These are phyloP conservation scores for Podarcis raffonei DNA, from an alignment of 2,113 vertebrate genomes.

Conservation along the genomic window DNA sequence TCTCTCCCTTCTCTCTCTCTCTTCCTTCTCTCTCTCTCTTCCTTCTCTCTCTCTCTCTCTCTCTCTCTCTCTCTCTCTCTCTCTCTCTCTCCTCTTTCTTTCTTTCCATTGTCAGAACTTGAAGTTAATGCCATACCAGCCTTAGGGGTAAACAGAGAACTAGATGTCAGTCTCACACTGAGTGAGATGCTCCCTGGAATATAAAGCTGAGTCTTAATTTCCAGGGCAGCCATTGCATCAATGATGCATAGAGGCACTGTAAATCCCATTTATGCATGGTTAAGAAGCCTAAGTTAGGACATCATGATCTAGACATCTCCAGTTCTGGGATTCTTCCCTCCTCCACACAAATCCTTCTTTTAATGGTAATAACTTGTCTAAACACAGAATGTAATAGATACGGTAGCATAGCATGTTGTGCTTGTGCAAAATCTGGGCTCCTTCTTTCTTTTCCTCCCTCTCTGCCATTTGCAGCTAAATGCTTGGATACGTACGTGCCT, in stretches of 20 bases:
- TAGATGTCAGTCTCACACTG: constrained; percentile 69
- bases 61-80: too few species aligned
- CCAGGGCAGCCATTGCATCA: constrained; percentile 58
- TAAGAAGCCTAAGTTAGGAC: constrained; percentile 2
- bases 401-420: not conserved
- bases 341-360: constrained; percentile 7
- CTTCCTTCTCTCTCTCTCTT: too few species aligned
- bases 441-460: not conserved
- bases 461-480: constrained; percentile 4
- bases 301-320: constrained; percentile 6
- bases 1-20: too few species aligned
- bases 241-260: constrained; percentile 33
- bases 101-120: constrained; percentile 72
- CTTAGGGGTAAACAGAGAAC: constrained; percentile 83
- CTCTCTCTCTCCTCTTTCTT: too few species aligned
- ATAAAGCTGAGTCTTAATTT: constrained; percentile 69
- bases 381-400: constrained; percentile 31
- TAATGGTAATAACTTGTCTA: constrained; percentile 23
- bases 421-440: not conserved
- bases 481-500: not conserved
- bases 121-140: constrained; percentile 75
- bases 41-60: too few species aligned
- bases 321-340: constrained; percentile 9
- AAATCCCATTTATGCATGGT: constrained; percentile 54
- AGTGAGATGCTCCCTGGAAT: constrained; percentile 59